Base-by-base conservation (phyloP, 1,140 invertebrate species). In the Hyles euphorbiae region DNA sequence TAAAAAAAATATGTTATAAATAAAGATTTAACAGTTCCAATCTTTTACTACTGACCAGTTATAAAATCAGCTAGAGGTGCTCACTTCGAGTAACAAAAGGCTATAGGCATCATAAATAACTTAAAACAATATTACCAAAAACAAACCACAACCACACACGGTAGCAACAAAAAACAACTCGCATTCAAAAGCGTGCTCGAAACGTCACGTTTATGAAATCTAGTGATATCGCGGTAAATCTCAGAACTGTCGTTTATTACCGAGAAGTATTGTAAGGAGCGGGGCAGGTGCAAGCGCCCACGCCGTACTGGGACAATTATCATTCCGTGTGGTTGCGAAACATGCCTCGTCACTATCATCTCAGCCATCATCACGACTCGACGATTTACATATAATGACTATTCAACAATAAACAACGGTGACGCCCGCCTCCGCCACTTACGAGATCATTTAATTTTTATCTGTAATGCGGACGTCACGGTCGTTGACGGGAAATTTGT, bases 341-440 rank as follows among this genome's bases (percentile, higher is more conserved):
- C 85, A 81, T 81, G 79, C 76, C 67, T 76, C 76, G 82, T 84
- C 83, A 85, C 79, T 85, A 88, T 88, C 85, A 66, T 66, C 67
- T 68, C 59, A 62, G 62, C 74, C 76, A 88, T 88, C 85, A 81
- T 81, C 85, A 88, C 85, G 85, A 87, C 78, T 78, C 58, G 61
- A 78, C 83, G 70, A 87, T 88, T 88, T 87, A 87, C 85, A 88
- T 85, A 84, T 88, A 87, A 88, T 87, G 81, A 88, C 78, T 83
- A 79, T 83, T 78, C 77, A 85, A 85, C 83, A 81, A 81, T 81
- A 85, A 80, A 85, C 78, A 76, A 83, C 77, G 63, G 68, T 75
- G 69, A 68, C 69, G 65, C 69, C 57, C 68, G 67, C 46, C 58
- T 60, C 56, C 36, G 56, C 34, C 73, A 65, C 65, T 78, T 78